Conservation (phyloP, 2,888 invertebrate genomes). For the Hybos culiciformis region DNA sequence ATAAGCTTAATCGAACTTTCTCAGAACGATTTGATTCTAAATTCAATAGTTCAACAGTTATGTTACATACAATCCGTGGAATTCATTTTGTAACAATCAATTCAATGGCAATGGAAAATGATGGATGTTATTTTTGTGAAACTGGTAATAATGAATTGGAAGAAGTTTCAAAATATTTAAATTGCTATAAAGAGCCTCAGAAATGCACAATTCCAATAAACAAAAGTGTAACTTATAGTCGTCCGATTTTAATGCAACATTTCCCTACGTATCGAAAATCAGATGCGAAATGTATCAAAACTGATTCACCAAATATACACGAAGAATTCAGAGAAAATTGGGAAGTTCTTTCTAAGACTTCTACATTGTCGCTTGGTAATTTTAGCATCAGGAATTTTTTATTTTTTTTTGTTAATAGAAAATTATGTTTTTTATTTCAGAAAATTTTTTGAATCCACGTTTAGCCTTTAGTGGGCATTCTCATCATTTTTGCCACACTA, state of each 20-base stretch:
- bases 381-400: no score
- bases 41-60: constrained; percentile 62
- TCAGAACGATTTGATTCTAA: constrained; percentile 53
- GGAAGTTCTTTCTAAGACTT: constrained; percentile 81
- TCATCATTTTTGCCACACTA: constrained; percentile 74
- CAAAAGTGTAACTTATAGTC: constrained; percentile 42
- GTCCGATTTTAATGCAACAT: constrained; percentile 76
- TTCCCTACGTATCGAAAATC: constrained; percentile 85
- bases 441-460: constrained; percentile 58
- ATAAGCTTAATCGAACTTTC: constrained; percentile 68
- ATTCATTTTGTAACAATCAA: constrained; percentile 85
- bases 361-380: constrained; percentile 54
- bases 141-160: constrained; percentile 57
- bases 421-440: no score
- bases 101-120: constrained; percentile 95
- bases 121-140: constrained; percentile 76
- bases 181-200: constrained; percentile 16
- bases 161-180: constrained; percentile 25
- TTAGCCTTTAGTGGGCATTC: constrained; percentile 82
- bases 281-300: constrained; percentile 68
- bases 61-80: constrained; percentile 53
- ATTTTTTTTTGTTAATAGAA: no score
- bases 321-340: constrained; percentile 65
- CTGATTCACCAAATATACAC: constrained; percentile 62
- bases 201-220: constrained; percentile 7